Percentiles rank a stretch among this genome's conserved stretches.
phyloP scores from a whole-genome alignment of 2,797 vertebrate species.

The Schizopygopsis pylzovi region DNA sequence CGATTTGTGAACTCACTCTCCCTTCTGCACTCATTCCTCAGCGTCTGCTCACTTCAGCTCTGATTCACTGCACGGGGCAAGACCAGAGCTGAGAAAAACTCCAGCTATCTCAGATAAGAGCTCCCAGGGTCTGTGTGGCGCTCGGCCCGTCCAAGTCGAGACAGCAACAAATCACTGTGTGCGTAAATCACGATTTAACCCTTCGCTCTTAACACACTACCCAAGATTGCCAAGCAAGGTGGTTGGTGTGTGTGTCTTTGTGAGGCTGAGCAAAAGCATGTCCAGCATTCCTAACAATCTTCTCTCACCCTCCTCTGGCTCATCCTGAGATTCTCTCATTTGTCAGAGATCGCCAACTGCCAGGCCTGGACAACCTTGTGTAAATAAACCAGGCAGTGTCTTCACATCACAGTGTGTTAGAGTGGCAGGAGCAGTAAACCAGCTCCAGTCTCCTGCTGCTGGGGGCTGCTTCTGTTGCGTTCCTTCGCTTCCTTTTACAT shows the following conservation, averaged over 20 bases:
- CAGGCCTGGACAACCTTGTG: constrained; percentile 8
- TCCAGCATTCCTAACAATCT: constrained; percentile 50
- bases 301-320: constrained; percentile 33
- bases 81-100: constrained; percentile 55
- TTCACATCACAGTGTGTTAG: constrained; percentile 19
- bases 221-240: constrained; percentile 23
- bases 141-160: constrained; percentile 37
- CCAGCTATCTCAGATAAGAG: constrained; percentile 59
- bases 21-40: constrained; percentile 31
- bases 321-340: constrained; percentile 46
- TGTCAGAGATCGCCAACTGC: constrained; percentile 41
- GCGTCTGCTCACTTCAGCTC: constrained; percentile 27
- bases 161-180: constrained; percentile 52
- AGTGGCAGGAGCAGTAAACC: constrained; percentile 3
- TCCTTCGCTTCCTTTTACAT: neutral
- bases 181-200: constrained; percentile 54
- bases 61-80: constrained; percentile 49
- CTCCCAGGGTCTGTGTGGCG: constrained; percentile 18
- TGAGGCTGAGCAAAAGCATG: constrained; percentile 30
- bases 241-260: constrained; percentile 33
- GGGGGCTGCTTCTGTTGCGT: neutral
- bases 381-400: constrained; percentile 51
- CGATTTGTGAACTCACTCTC: constrained; percentile 12
- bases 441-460: neutral
- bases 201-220: constrained; percentile 29